phyloP scores from a whole-genome alignment of 64 coral and sea anemone species.

The Stichodactyla mertensii region DNA sequence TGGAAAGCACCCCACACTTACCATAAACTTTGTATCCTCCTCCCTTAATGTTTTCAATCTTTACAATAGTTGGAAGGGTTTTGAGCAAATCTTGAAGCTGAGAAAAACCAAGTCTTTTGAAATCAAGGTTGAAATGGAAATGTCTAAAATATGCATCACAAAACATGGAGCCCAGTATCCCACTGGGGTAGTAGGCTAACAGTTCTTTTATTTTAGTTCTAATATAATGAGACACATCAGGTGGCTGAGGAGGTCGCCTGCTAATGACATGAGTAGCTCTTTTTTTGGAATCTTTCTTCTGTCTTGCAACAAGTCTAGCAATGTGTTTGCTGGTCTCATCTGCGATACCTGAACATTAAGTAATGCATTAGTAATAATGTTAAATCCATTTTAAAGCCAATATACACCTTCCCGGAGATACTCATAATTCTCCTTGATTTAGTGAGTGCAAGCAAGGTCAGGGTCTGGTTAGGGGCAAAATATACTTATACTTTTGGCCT shows the following conservation, averaged over 20 bases:
- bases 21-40: slow-evolving; percentile 70
- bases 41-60: slow-evolving; percentile 58
- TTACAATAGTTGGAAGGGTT: slow-evolving; percentile 72
- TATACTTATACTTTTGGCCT: too few relatives aligned
- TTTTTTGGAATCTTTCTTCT: slow-evolving; percentile 58
- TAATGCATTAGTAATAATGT: too few relatives aligned
- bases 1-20: background rate
- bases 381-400: too few relatives aligned
- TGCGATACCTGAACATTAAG: slow-evolving; percentile 55
- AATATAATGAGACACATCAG: slow-evolving; percentile 63
- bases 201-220: slow-evolving; percentile 78
- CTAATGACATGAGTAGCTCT: slow-evolving; percentile 57
- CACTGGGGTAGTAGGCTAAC: slow-evolving; percentile 58
- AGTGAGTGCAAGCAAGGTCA: too few relatives aligned
- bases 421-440: too few relatives aligned
- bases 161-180: slow-evolving; percentile 70
- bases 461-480: too few relatives aligned
- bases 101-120: slow-evolving; percentile 60
- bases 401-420: too few relatives aligned
- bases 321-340: slow-evolving; percentile 86
- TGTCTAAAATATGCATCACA: slow-evolving; percentile 44
- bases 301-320: slow-evolving; percentile 79
- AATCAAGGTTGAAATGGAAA: slow-evolving; percentile 62
- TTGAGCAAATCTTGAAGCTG: slow-evolving; percentile 66
- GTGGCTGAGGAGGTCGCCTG: slow-evolving; percentile 38